A percentile compares a stretch with the other conserved stretches of the same genome.
Conservation (phyloP, 2,113 vertebrate genomes). For the Leptodactylus fuscus region DNA sequence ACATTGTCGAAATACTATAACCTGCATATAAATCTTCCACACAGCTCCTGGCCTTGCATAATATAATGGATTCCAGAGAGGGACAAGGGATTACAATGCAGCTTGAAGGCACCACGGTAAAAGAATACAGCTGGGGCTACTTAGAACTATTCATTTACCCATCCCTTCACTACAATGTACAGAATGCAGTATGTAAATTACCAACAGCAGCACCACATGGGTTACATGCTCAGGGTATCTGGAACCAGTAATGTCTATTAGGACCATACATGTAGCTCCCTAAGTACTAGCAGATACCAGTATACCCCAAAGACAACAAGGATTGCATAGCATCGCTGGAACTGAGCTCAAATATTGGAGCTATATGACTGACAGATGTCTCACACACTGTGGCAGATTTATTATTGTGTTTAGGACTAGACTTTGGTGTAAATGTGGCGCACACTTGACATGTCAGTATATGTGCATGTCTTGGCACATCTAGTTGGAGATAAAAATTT, state of each 20-base stretch:
- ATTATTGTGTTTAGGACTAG: no score
- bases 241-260: neutral
- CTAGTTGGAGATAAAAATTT: no score
- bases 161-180: neutral
- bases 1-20: slow-evolving; percentile 44
- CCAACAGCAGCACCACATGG: neutral
- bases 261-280: neutral
- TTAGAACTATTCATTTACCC: slow-evolving; percentile 23
- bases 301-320: no score
- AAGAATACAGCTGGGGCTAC: slow-evolving; percentile 39
- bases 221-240: neutral
- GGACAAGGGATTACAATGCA: slow-evolving; percentile 47
- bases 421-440: no score
- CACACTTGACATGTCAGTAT: no score
- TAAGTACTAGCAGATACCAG: no score
- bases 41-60: slow-evolving; percentile 39
- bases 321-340: no score
- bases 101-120: slow-evolving; percentile 48
- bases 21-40: slow-evolving; percentile 42
- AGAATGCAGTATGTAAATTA: neutral
- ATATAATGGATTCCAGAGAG: slow-evolving; percentile 53
- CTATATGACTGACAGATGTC: no score
- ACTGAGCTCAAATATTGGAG: no score
- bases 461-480: no score
- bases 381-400: no score